Base-by-base conservation (phyloP, 1,140 invertebrate species). In the honey bee (Apis mellifera) region DNA sequence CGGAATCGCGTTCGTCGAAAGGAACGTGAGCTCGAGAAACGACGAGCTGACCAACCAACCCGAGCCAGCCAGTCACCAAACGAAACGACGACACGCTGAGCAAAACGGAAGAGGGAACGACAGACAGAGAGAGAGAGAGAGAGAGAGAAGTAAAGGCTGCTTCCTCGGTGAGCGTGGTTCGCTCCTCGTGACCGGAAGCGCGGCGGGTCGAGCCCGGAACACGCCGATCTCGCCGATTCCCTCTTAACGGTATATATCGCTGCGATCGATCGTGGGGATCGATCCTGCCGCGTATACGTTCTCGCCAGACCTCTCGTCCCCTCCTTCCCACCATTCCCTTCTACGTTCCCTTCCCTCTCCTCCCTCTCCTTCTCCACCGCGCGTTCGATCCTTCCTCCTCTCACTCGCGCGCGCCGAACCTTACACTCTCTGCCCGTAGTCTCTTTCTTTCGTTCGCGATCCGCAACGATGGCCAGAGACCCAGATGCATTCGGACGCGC, bases 101-200 rank as follows among this genome's bases (percentile, higher is more conserved):
- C 71, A 65, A 65, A 75, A 77, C 82, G 62, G 82, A 60, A 80
- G 72, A 82, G 82, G 78, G 77, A 57, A 65, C 76, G 66, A 55
- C 59, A 74, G 60, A 83, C n/a, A n/a, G 12, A 15, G 60, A 74
- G 72, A 79, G 78, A 65, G 79, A 60, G 74, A 82, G 64, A 57
- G 55, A 72, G 72, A 84, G 62, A 78, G 26, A 60, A 19, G 57
- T 66, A 77, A 62, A 55, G 71, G 70, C 70, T 68, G 86, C 86
- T 84, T 84, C 85, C 76, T 80, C 81, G 69, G 69, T 73, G 78
- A 78, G 74, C 83, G 83, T 82, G 78, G 66, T 85, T 85, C 86
- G 81, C 80, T 88, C 84, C 80, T 93, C 92, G 92, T 94, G 93
- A 94, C 92, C 93, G 92, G 93, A 93, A 94, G 90, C 90, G 90